Evolutionary conservation across 2,797 vertebrate species (phyloP), one percentile per base, ranked within the genome.

Genomic region (Momotus momota): DNA sequence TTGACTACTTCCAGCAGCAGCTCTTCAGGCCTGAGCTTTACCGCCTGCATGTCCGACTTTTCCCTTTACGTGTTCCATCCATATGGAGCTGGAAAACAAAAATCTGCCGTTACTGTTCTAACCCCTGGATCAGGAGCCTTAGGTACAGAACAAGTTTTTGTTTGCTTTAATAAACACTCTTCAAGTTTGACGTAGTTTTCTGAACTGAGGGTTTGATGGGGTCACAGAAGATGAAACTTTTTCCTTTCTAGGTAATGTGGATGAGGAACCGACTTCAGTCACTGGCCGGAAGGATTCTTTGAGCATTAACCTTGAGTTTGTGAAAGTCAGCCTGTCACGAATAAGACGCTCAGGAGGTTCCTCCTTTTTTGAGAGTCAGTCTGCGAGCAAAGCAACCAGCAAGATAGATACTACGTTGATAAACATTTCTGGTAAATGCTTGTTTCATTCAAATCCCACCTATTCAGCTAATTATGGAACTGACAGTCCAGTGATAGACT

Each of bases 41-140:
- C 99, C 1, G 99, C 99, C 64, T 99, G 99, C 98, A 99, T 99
- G 99, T 99, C 99, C 0, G 99, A 99, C 97, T 99, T 99, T 84
- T 99, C 99, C 48, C 98, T 99, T 16, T 99, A 99, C 2, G 99
- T 99, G 40, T 99, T 99, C 96, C 99, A 99, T 96, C 99, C 99
- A 2, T 99, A 99, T 2, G 99, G 99, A 81, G 99, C 99, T 38
- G 99, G 99, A 10, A 99, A 99, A 89, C 99, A 99, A 73, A 99
- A 99, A 83, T 98, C 99, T 52, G 98, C 99, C 4, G 99, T 99
- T 46, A 98, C 99, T 41, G 99, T 99, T 46, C 98, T 99, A n/a
- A 98, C 99, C 18, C 98, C 99, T 5, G 99, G 99, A 64, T 97
- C 98, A 1, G 98, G 98, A 93, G 98, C 98, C 17, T 90, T 99